phyloP scores from a whole-genome alignment of 2,113 vertebrate genomes.

The Tyrannus savana region DNA sequence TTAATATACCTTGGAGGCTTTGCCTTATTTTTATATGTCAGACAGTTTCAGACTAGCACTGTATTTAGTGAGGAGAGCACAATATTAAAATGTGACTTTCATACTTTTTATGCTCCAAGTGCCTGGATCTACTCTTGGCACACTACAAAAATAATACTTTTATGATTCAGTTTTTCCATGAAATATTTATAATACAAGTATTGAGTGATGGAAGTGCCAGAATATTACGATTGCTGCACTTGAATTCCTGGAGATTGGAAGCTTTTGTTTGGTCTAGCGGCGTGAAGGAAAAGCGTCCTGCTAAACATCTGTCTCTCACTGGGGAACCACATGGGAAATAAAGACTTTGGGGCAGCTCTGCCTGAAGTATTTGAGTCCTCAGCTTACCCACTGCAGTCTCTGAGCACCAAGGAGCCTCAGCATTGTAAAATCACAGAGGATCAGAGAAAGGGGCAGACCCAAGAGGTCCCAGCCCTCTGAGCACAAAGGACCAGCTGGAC shows the following conservation, averaged over 20 bases:
- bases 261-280: conserved; percentile 56
- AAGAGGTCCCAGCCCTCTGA: not conserved
- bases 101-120: conserved; percentile 54
- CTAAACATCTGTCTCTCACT: conserved; percentile 42
- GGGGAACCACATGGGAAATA: conserved; percentile 48
- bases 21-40: conserved; percentile 55
- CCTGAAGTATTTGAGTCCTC: not conserved
- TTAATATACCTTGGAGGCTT: conserved; percentile 26
- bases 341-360: conserved; percentile 24
- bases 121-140: conserved; percentile 63
- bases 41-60: conserved; percentile 31
- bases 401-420: not conserved
- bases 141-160: conserved; percentile 62
- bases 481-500: not conserved
- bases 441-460: not conserved
- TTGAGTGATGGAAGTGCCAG: conserved; percentile 49
- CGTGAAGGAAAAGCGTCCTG: conserved; percentile 1
- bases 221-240: conserved; percentile 44
- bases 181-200: conserved; percentile 62
- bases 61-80: conserved; percentile 30
- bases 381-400: not conserved
- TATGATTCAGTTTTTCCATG: conserved; percentile 56
- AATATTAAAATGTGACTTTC: conserved; percentile 67
- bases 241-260: conserved; percentile 40
- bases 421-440: not conserved